These are phyloP conservation scores for Salmo trutta DNA, from an alignment of 2,797 vertebrate species.

Conservation along the genomic window DNA sequence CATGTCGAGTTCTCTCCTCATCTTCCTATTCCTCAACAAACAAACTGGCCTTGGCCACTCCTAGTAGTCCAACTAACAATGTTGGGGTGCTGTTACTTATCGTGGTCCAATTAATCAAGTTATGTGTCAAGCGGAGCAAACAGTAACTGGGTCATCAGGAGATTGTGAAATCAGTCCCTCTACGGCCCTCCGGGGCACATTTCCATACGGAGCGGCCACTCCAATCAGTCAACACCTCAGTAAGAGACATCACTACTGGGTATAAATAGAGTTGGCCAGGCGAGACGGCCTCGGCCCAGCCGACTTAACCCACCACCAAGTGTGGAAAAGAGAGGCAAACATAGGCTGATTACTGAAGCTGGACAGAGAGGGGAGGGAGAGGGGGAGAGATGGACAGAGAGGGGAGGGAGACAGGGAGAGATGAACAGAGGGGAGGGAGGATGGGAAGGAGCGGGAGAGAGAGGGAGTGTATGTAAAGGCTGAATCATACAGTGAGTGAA, in stretches of 20 bases:
- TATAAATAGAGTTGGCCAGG: neutral
- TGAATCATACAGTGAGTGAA: no score
- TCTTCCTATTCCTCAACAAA: neutral
- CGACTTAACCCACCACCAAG: neutral
- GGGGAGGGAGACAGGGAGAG: neutral
- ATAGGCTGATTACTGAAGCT: neutral
- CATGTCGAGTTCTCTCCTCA: neutral
- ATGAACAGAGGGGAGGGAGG: neutral
- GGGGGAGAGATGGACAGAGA: neutral
- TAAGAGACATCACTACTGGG: neutral
- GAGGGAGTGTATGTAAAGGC: no score
- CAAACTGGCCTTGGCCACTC: neutral
- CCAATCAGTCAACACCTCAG: constrained; percentile 50
- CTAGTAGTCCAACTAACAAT: constrained; percentile 5
- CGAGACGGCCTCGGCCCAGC: neutral
- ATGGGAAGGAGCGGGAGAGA: neutral
- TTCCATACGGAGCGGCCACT: constrained; percentile 55
- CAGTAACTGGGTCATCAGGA: constrained; percentile 59
- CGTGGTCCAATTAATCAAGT: constrained; percentile 55
- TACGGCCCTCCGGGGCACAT: constrained; percentile 39
- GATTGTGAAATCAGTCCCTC: constrained; percentile 34
- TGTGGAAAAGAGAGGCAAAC: neutral
- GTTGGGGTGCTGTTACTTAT: constrained; percentile 38
- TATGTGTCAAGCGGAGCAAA: constrained; percentile 33
- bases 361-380: neutral